phyloP scores from a whole-genome alignment of 2,113 vertebrate species.

The Anas platyrhynchos region DNA sequence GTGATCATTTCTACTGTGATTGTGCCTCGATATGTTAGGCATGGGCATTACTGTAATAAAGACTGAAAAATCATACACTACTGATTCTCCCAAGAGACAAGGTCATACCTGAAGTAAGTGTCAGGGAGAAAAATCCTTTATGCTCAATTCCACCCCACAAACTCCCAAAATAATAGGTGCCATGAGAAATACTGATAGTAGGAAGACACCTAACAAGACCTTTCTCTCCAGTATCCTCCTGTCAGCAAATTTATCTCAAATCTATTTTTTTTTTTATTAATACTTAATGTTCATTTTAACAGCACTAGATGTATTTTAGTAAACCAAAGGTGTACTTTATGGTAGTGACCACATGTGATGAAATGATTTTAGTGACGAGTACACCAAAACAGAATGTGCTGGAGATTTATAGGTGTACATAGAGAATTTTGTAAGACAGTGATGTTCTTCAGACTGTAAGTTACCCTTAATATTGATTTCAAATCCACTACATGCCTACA shows the following conservation, averaged over 20 bases:
- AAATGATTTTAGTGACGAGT: background rate
- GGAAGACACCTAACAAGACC: background rate
- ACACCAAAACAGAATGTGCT: background rate
- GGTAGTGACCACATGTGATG: background rate
- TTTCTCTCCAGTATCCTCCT: background rate
- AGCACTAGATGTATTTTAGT: background rate
- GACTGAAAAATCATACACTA: background rate
- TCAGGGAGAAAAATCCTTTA: background rate
- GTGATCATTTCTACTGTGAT: background rate
- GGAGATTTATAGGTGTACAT: background rate
- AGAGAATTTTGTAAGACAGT: background rate
- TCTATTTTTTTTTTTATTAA: background rate
- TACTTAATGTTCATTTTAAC: background rate
- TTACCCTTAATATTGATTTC: background rate
- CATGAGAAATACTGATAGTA: accelerated
- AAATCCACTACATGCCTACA: background rate
- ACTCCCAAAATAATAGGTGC: background rate
- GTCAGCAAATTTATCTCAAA: background rate
- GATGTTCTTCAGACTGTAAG: background rate
- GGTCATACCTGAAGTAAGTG: background rate
- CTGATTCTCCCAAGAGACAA: background rate
- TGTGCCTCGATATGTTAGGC: background rate
- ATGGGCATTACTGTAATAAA: background rate
- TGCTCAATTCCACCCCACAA: background rate
- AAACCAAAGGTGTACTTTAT: background rate